A percentile compares a stretch with the other conserved stretches of the same genome.
These are phyloP conservation scores for Geotria australis DNA, from an alignment of 2,797 vertebrate species.

Conservation along the genomic window DNA sequence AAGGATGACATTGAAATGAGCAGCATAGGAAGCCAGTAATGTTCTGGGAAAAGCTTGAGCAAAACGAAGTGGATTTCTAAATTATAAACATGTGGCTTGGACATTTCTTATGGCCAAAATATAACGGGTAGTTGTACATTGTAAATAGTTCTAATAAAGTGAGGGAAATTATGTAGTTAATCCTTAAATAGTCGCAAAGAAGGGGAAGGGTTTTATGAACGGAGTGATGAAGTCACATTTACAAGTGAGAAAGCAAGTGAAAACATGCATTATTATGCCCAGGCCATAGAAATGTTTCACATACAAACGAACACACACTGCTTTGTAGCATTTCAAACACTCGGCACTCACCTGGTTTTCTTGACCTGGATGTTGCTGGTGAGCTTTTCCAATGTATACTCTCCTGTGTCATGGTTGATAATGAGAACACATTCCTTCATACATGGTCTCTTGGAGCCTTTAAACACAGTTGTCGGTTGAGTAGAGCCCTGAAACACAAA, in stretches of 20 bases:
- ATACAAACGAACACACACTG: background rate
- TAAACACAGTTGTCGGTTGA: slow-evolving; percentile 93
- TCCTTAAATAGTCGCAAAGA: background rate
- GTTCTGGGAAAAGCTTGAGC: too few species aligned
- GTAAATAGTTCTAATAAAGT: background rate
- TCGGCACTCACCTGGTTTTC: slow-evolving; percentile 50
- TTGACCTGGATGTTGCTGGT: slow-evolving; percentile 97
- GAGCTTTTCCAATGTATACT: slow-evolving; percentile 85
- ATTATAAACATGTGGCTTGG: too few species aligned
- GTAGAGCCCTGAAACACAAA: slow-evolving; percentile 43
- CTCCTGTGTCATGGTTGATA: slow-evolving; percentile 89
- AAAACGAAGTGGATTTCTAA: too few species aligned
- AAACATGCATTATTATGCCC: background rate
- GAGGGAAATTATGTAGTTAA: background rate
- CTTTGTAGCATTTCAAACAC: too few species aligned
- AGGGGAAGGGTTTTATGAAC: background rate
- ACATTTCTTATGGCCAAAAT: too few species aligned
- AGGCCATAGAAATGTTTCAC: background rate
- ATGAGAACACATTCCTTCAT: slow-evolving; percentile 97
- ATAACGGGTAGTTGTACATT: too few species aligned
- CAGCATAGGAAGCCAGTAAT: too few species aligned
- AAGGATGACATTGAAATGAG: too few species aligned
- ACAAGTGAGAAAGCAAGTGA: background rate
- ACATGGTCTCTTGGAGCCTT: slow-evolving; percentile 85
- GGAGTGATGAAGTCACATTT: background rate